Base-by-base conservation (phyloP, 2,113 vertebrate species). In the Girardinichthys multiradiatus region DNA sequence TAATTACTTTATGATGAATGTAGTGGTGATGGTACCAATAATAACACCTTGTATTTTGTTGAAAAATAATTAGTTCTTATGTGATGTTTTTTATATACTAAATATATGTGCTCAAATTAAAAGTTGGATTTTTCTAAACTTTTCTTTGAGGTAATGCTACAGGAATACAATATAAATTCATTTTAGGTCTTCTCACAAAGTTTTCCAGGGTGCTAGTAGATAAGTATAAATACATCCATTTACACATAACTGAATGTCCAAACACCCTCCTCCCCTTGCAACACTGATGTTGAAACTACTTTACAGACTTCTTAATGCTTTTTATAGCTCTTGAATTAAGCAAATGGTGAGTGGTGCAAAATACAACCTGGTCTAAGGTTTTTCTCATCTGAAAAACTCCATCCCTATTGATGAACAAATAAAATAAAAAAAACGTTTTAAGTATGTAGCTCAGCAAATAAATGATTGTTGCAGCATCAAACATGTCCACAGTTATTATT, bases 401-500 rank as follows among this genome's bases (percentile, higher is more conserved):
- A 42, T 61, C 1, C n/a, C 0, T 39, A n/a, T 35, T 79, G 39
- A 29, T 74, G n/a, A 45, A 45, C 15, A 42, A 15, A 1, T n/a
- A 51, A 42, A 26, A 24, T 19, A 19, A 64, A 66, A 54, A 27
- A 63, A 39, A 10, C 2, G 6, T 42, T 30, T n/a, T n/a, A 37
- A 13, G 19, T 15, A 42, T 29, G 1, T 27, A 45, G 33, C 64
- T 76, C 24, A 79, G 48, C 26, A 35, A 28, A 24, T 42, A 6
- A 54, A 67, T 42, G 42, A 39, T 72, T 64, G 64, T 31, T 8
- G 11, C 35, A 64, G 58, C 51, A 57, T 72, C 72, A 75, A 75
- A 82, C 72, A 79, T 72, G 65, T 79, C n/a, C 62, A 42, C 67
- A 76, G 58, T 73, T 19, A 79, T 82, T 45, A 63, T 79, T 54